These are phyloP conservation scores for Percina caprodes DNA, from an alignment of 2,113 vertebrate species.

Conservation along the genomic window DNA sequence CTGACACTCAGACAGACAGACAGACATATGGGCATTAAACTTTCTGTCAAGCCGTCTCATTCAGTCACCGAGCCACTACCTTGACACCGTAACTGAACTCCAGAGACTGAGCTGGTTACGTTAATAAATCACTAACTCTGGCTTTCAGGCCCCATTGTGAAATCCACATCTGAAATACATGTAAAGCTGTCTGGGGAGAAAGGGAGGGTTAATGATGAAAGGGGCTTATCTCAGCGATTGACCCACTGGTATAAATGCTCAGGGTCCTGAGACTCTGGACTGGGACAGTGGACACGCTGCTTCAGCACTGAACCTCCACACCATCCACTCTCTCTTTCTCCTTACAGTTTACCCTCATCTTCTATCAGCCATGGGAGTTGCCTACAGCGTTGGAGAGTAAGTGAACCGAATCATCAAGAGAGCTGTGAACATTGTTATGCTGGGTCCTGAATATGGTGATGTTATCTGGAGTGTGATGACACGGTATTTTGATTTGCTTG, in stretches of 20 bases:
- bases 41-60: conserved; percentile 20
- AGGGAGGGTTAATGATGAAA: conserved; percentile 69
- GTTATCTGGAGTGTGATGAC: neutral
- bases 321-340: conserved; percentile 10
- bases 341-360: conserved; percentile 18
- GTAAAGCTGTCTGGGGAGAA: conserved; percentile 28
- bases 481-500: neutral
- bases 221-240: conserved; percentile 68
- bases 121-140: conserved; percentile 76
- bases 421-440: conserved; percentile 7
- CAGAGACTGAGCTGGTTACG: conserved; percentile 60
- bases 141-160: conserved; percentile 66
- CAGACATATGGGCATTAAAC: neutral
- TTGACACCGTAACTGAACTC: conserved; percentile 60
- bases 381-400: conserved; percentile 87
- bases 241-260: conserved; percentile 62
- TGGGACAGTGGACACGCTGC: conserved; percentile 44
- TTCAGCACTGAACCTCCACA: conserved; percentile 37
- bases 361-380: conserved; percentile 80
- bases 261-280: conserved; percentile 29
- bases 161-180: conserved; percentile 49
- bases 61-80: conserved; percentile 17
- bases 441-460: neutral
- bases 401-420: conserved; percentile 53
- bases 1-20: neutral